phyloP scores from a whole-genome alignment of 2,888 invertebrate species.

The Papilio demoleus region DNA sequence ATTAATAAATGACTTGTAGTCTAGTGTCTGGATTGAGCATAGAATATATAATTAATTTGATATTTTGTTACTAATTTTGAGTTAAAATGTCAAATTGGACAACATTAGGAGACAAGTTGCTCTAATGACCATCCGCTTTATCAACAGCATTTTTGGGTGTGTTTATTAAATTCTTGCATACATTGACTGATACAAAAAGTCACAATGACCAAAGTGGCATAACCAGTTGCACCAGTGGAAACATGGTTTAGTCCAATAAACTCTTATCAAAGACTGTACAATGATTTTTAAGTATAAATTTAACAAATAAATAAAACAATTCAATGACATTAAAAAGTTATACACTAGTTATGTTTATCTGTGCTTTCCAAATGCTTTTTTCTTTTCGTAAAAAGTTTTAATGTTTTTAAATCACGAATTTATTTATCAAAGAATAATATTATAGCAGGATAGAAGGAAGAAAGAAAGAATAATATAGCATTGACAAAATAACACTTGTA shows the following conservation, averaged over 20 bases:
- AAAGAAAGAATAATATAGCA: no score
- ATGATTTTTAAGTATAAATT: neutral
- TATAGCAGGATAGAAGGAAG: no score
- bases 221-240: neutral
- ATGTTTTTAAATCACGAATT: no score
- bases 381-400: no score
- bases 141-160: neutral
- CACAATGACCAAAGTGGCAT: neutral
- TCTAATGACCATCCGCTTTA: neutral
- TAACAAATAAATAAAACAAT: constrained; percentile 7
- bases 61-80: neutral
- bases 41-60: no score
- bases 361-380: neutral
- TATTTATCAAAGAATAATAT: no score
- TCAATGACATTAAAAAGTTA: neutral
- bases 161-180: neutral
- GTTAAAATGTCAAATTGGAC: no score
- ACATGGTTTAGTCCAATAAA: neutral
- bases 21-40: no score
- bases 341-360: neutral
- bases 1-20: neutral
- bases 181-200: neutral
- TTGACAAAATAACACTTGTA: no score
- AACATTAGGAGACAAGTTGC: neutral
- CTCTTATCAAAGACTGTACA: constrained; percentile 9